Percentiles rank a stretch among this genome's conserved stretches.
These are phyloP conservation scores for Echinops telfairi DNA, from an alignment of 2,113 vertebrate species.

Conservation along the genomic window DNA sequence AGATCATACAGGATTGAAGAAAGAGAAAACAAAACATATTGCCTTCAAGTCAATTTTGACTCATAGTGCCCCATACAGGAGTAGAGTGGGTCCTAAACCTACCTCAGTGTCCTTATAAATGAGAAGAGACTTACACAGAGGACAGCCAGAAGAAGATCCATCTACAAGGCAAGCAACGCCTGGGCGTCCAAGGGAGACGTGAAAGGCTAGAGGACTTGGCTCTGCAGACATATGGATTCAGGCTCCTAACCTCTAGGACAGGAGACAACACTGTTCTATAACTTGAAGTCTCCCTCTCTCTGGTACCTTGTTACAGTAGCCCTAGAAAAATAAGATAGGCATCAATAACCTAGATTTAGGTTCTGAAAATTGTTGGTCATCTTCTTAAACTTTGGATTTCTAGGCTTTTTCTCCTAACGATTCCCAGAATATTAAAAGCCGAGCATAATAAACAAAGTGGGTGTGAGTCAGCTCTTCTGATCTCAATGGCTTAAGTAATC, in stretches of 20 bases:
- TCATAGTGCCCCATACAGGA: neutral
- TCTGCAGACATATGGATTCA: neutral
- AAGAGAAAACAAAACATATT: too few species aligned
- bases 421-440: neutral
- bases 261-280: too few species aligned
- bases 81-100: neutral
- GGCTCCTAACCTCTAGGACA: neutral
- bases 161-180: neutral
- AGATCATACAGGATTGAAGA: neutral
- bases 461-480: neutral
- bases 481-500: slow-evolving; percentile 40
- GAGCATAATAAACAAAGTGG: neutral
- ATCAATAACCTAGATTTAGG: neutral
- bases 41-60: too few species aligned
- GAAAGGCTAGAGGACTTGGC: neutral
- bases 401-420: neutral
- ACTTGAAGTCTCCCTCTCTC: neutral
- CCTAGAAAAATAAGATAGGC: neutral
- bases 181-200: neutral
- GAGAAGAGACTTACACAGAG: neutral
- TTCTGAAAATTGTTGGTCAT: too few species aligned
- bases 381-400: too few species aligned
- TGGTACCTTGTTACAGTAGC: neutral
- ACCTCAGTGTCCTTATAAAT: neutral
- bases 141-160: neutral